Conservation (phyloP, 2,888 invertebrate genomes). For the Cybosia mesomella region DNA sequence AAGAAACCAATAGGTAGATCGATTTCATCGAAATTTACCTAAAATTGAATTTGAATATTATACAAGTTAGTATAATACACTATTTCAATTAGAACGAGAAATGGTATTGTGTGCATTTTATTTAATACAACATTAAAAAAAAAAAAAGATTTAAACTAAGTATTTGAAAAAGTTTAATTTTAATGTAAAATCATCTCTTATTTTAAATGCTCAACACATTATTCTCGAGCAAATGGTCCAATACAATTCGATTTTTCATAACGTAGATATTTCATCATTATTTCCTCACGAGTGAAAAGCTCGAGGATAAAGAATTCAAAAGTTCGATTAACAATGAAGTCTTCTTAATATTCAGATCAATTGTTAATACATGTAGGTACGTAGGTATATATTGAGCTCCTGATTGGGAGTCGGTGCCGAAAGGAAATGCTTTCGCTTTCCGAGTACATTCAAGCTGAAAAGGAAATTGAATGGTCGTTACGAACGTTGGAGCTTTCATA, state of each 20-base stretch:
- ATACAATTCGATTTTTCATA: slow-evolving; percentile 7
- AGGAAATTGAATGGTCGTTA: slow-evolving; percentile 84
- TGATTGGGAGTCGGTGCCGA: slow-evolving; percentile 73
- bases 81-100: too few relatives aligned
- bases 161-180: too few relatives aligned
- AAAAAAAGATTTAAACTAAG: not conserved
- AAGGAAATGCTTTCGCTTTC: slow-evolving; percentile 77
- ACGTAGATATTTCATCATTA: slow-evolving; percentile 30
- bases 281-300: slow-evolving; percentile 41
- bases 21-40: too few relatives aligned
- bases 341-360: slow-evolving; percentile 76
- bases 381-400: slow-evolving; percentile 59
- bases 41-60: too few relatives aligned
- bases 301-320: slow-evolving; percentile 39
- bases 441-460: slow-evolving; percentile 80
- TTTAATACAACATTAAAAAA: not conserved
- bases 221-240: not conserved
- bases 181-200: not conserved
- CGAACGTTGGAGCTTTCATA: slow-evolving; percentile 73
- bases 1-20: too few relatives aligned
- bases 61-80: too few relatives aligned
- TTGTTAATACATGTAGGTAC: slow-evolving; percentile 58
- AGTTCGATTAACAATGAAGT: slow-evolving; percentile 60
- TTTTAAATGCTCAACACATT: not conserved
- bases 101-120: not conserved